Percentiles rank a stretch among this genome's conserved stretches.
phyloP scores from a whole-genome alignment of 2,888 invertebrate genomes.

The Zelleria hepariella region DNA sequence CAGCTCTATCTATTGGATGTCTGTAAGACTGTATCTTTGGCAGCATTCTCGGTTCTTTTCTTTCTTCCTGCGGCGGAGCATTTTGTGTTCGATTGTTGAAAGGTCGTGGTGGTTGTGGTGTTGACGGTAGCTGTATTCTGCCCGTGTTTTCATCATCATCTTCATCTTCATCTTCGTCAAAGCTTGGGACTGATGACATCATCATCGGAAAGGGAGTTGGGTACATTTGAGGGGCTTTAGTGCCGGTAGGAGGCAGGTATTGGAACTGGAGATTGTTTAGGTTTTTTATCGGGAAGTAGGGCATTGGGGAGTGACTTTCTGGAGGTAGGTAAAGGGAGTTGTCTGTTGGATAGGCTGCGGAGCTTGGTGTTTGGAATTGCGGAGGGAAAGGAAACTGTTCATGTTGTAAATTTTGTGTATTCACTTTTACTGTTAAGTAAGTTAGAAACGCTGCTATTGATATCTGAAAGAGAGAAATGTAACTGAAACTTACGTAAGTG shows the following conservation, averaged over 20 bases:
- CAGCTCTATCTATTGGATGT: conserved; percentile 46
- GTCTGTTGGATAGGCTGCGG: conserved; percentile 39
- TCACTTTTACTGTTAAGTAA: conserved; percentile 28
- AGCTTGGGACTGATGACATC: conserved; percentile 37
- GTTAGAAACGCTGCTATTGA: conserved; percentile 33
- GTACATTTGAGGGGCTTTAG: conserved; percentile 41
- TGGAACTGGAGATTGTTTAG: conserved; percentile 44
- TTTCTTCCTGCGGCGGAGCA: conserved; percentile 21
- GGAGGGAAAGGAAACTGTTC: conserved; percentile 49
- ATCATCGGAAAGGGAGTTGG: conserved; percentile 43
- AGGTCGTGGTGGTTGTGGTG: conserved; percentile 25
- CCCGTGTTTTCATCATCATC: conserved; percentile 25
- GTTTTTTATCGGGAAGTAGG: conserved; percentile 47
- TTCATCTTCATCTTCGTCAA: conserved; percentile 35
- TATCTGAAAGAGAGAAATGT: conserved; percentile 37
- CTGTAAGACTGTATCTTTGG: conserved; percentile 28
- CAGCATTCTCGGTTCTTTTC: conserved; percentile 31
- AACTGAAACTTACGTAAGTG: conserved; percentile 25
- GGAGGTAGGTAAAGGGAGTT: conserved; percentile 53
- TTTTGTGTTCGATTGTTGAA: conserved; percentile 21
- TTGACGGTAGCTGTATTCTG: conserved; percentile 18
- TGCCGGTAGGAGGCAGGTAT: conserved; percentile 45
- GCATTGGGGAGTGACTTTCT: conserved; percentile 46
- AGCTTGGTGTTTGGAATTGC: conserved; percentile 39
- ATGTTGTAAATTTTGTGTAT: conserved; percentile 32